Evolutionary conservation across 1,140 invertebrate species (phyloP), one percentile per base, ranked within the genome.

Genomic region (Whitmania pigra): DNA sequence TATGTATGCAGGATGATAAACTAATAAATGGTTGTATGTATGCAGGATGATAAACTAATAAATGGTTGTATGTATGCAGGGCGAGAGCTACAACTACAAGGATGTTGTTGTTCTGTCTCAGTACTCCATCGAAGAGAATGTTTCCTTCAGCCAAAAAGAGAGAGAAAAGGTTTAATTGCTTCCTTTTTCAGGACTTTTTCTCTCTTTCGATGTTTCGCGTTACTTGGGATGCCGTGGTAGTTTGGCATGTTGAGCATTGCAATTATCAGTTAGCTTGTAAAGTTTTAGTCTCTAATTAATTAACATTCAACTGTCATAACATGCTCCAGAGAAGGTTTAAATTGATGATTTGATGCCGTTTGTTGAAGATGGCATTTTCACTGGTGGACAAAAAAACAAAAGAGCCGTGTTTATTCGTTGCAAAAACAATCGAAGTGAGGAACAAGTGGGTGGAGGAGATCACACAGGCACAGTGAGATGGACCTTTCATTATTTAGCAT

Each of bases 361-460:
- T 31, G 9, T 25, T 40, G 3, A 27, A 70, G 69, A 49, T 49
- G n/a, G 22, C 69, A 22, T 93, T 93, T 86, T 84, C 89, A 73
- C 83, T 97, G 57, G 90, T 93, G 25, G 88, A 91, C 74, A 88
- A 90, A 76, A 88, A 89, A 75, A 88, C 89, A 75, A 86, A 87
- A 74, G 89, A 88, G 49, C 92, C 90, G 11, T 95, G 90, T 78
- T 95, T 93, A 13, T 87, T 97, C 77, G 93, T 89, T 80, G 90
- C 93, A 2, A 88, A 92, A 78, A 93, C 88, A 13, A 90, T 92
- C 75, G 92, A 94, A 54, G 87, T 89, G 73, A 90, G 92, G 74
- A 85, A 87, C 74, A 90, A 90, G 80, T 96, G 94, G 92, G 89
- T 95, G 22, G 91, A 92, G 78, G 91, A 92, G 7, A 88, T 97